phyloP scores from a whole-genome alignment of 2,113 vertebrate species.

The Acrocephalus arundinaceus region DNA sequence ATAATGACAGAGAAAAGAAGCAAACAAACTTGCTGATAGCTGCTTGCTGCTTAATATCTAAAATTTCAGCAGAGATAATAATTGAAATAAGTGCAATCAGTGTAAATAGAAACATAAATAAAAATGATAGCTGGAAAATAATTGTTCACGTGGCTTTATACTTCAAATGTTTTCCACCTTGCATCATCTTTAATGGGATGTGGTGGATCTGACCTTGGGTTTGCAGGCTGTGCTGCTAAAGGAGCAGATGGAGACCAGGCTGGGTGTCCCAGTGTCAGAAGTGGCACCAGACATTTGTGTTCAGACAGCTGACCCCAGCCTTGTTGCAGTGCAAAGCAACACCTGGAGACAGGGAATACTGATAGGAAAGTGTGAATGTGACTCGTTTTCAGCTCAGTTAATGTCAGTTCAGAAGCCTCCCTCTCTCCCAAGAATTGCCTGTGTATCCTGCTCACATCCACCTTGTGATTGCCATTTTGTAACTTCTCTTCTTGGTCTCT shows the following conservation, averaged over 20 bases:
- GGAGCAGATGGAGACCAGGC: background rate
- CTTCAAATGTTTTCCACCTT: background rate
- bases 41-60: background rate
- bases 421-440: rapidly evolving
- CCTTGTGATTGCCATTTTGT: background rate
- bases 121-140: background rate
- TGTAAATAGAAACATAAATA: background rate
- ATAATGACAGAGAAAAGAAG: background rate
- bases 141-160: background rate
- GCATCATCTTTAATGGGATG: background rate
- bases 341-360: background rate
- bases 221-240: background rate
- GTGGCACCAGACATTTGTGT: background rate
- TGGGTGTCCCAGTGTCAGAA: rapidly evolving
- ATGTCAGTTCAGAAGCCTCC: rapidly evolving
- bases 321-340: background rate
- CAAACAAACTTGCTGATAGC: background rate
- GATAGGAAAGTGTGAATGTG: background rate
- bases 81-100: background rate
- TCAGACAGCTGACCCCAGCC: background rate
- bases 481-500: background rate
- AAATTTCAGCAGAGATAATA: background rate
- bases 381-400: background rate
- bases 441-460: background rate
- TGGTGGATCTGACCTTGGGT: background rate